Percentiles rank a stretch among this genome's conserved stretches.
Conservation (phyloP, 2,888 invertebrate species). For the Harpagoxenus sublaevis region DNA sequence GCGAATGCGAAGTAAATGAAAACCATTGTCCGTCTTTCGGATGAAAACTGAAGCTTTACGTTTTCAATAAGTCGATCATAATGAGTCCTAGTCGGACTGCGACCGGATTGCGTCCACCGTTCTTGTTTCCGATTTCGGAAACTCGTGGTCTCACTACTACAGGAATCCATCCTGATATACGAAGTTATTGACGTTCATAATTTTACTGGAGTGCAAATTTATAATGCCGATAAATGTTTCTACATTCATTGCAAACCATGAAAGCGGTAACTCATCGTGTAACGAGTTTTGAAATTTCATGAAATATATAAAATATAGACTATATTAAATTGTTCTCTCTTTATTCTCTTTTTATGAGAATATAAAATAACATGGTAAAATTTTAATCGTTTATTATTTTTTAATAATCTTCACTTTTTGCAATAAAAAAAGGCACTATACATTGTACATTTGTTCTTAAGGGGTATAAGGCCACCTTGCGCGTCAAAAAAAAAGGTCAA, state of each 20-base stretch:
- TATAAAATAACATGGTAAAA: not conserved
- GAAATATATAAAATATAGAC: not conserved
- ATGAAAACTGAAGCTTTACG: slow-evolving; percentile 41
- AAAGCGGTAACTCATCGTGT: not conserved
- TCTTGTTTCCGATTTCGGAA: not conserved
- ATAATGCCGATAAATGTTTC: not conserved
- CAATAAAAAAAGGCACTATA: not conserved
- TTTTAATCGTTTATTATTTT: not conserved
- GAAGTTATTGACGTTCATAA: not conserved
- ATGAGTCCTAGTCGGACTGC: slow-evolving; percentile 8
- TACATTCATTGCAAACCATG: not conserved
- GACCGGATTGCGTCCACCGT: not conserved
- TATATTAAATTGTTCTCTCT: not conserved
- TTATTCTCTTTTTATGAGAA: not conserved
- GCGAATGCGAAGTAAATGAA: slow-evolving; percentile 55
- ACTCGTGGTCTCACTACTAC: not conserved
- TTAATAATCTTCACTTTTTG: slow-evolving; percentile 19
- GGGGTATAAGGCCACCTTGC: no score
- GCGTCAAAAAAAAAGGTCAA: no score
- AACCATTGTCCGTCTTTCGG: slow-evolving; percentile 48
- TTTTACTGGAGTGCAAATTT: not conserved
- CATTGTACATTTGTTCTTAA: not conserved
- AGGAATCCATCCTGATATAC: not conserved
- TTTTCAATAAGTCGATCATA: slow-evolving; percentile 47
- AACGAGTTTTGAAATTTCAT: not conserved